Conservation (phyloP, 1,140 invertebrate species). For the Musca domestica region DNA sequence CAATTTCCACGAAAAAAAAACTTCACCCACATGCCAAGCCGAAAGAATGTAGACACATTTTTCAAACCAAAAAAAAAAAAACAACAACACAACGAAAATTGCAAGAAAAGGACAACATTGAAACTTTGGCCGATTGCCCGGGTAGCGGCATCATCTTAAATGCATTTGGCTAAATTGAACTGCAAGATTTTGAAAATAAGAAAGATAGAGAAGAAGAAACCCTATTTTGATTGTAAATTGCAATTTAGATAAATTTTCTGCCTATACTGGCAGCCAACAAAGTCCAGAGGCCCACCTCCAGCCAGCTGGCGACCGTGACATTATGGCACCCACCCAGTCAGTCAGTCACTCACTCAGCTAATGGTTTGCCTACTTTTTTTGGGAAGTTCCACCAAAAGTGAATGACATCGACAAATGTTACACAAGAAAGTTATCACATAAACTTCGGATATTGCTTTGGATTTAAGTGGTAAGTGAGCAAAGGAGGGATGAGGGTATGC, state of each 20-base stretch:
- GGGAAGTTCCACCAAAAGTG: neutral
- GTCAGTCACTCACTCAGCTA: too few species aligned
- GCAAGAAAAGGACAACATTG: too few species aligned
- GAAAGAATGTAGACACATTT: slow-evolving; percentile 3
- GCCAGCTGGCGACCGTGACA: too few species aligned
- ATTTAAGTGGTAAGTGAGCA: too few species aligned
- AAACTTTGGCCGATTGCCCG: slow-evolving; percentile 38
- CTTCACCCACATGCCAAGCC: slow-evolving; percentile 12
- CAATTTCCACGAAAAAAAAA: neutral
- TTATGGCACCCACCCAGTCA: too few species aligned
- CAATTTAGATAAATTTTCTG: slow-evolving; percentile 14
- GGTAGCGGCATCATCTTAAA: slow-evolving; percentile 17
- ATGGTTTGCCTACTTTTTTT: too few species aligned
- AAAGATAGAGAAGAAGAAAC: neutral
- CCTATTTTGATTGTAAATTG: slow-evolving; percentile 16
- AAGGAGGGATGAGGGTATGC: too few species aligned
- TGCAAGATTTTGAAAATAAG: neutral
- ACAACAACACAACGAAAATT: too few species aligned
- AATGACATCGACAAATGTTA: slow-evolving; percentile 9
- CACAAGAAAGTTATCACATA: neutral
- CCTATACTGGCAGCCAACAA: too few species aligned
- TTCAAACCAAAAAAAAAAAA: slow-evolving; percentile 21
- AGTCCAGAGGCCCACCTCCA: too few species aligned
- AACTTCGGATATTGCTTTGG: neutral
- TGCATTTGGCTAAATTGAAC: slow-evolving; percentile 9